phyloP scores from a whole-genome alignment of 2,113 vertebrate species.

The Alces alces region DNA sequence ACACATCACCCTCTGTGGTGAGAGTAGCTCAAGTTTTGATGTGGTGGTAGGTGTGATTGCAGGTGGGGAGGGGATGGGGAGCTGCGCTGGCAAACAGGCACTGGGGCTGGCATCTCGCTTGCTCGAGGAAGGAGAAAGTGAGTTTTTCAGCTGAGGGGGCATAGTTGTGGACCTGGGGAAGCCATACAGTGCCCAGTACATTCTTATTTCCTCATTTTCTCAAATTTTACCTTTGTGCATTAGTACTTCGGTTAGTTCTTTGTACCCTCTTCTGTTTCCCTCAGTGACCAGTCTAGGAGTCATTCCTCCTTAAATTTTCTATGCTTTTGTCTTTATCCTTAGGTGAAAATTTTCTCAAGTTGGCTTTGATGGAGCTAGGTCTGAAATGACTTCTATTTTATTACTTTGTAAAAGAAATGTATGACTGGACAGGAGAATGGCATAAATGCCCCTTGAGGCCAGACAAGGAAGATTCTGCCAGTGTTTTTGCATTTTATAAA shows the following conservation, averaged over 20 bases:
- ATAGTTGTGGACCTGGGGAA: neutral
- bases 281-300: neutral
- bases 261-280: neutral
- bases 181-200: neutral
- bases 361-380: neutral
- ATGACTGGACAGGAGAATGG: neutral
- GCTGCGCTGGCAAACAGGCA: neutral
- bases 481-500: slow-evolving; percentile 8
- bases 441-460: neutral
- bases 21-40: neutral
- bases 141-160: neutral
- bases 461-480: neutral
- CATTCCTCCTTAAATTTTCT: neutral
- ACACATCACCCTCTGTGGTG: fast-evolving
- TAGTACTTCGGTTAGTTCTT: neutral
- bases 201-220: neutral
- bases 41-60: too few relatives aligned
- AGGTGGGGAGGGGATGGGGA: fast-evolving
- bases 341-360: neutral
- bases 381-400: neutral
- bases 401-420: neutral
- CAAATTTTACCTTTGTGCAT: neutral
- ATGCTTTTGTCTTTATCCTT: neutral
- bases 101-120: neutral
- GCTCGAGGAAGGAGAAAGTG: neutral